Evolutionary conservation across 2,797 vertebrate species (phyloP), one percentile per base, ranked within the genome.

Genomic region (Arctocebus calabarensis): DNA sequence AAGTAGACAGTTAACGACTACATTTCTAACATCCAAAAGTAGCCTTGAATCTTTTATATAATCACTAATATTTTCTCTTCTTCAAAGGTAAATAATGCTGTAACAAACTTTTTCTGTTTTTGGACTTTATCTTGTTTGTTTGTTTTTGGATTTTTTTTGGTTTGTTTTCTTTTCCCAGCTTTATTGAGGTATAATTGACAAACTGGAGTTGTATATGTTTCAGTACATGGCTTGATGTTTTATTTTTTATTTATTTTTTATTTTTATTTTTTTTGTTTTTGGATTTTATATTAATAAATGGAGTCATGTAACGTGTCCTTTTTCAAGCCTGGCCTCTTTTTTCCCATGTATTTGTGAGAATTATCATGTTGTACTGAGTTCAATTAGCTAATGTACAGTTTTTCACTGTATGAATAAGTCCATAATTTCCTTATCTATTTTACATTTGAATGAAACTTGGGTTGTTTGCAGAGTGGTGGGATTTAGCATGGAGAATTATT

Each of bases 101-200:
- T 3, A 17, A 5, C 17, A 45, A 64, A 9, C 7, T 64, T 73
- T 70, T 83, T 59, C 16, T 40, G 55, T 45, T 91, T 91, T 96
- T 40, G 45, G 84, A 86, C 61, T 77, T 64, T 74, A 14, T 52
- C 16, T 52, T 5, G 16, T 14, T 52, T 52, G 48, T 16, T 52
- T 40, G 55, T 45, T 91, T 91, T 96, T 40, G 45, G 84, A 86
- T 68, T 77, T 64, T 74, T n/a, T n/a, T n/a, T n/a, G n/a, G n/a
- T n/a, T n/a, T n/a, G n/a, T n/a, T n/a, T n/a, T n/a, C n/a, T n/a
- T n/a, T n/a, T n/a, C n/a, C n/a, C n/a, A n/a, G n/a, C n/a, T n/a
- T n/a, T n/a, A n/a, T n/a, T n/a, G n/a, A n/a, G n/a, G n/a, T n/a
- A n/a, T n/a, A n/a, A n/a, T n/a, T n/a, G n/a, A n/a, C n/a, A n/a